Conservation (phyloP, 2,888 invertebrate species). For the Periphyllus acericola region DNA sequence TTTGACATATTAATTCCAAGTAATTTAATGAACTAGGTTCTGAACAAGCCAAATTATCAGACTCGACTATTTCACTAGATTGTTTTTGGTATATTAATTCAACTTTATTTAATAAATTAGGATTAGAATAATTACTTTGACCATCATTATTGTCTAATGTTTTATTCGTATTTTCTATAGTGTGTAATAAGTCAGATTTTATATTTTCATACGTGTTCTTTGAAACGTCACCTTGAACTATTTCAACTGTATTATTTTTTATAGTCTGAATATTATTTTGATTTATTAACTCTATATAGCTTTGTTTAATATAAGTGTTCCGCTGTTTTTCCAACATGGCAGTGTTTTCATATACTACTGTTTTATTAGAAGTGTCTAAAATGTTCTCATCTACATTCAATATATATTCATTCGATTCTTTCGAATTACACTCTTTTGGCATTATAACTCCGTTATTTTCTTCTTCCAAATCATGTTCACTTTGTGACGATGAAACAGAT, state of each 20-base stretch:
- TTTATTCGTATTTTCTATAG: background rate
- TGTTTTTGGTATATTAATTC: background rate
- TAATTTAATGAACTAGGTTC: background rate
- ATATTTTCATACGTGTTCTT: background rate
- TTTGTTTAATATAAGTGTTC: background rate
- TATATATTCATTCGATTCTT: background rate
- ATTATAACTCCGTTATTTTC: background rate
- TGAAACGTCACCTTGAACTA: background rate
- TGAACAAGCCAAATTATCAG: background rate
- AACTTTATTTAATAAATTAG: background rate
- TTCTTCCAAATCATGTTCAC: background rate
- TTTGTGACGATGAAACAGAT: background rate
- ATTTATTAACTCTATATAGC: background rate
- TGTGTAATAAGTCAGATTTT: background rate
- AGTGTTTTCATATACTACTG: background rate
- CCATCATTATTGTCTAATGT: background rate
- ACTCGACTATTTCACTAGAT: background rate
- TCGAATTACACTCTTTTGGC: background rate
- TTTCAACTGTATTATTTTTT: background rate
- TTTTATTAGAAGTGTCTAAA: background rate
- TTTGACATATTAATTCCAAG: background rate
- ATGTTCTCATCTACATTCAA: background rate
- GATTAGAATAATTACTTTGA: background rate
- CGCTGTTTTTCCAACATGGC: background rate
- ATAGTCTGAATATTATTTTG: background rate